Percentiles rank a stretch among this genome's conserved stretches.
Conservation (phyloP, 2,888 invertebrate genomes). For the Rugalucina vietnamica region DNA sequence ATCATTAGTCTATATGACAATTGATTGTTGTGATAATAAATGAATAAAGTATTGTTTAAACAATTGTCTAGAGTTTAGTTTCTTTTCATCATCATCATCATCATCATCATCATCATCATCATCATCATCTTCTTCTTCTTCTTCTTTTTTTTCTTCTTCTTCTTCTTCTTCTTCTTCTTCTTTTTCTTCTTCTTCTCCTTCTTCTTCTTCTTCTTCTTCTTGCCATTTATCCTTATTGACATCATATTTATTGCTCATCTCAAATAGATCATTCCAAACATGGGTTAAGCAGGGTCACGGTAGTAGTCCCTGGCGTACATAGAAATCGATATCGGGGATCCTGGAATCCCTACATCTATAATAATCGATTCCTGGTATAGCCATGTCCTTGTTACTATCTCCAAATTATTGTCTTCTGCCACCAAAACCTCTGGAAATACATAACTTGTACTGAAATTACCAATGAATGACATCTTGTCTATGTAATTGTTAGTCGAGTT, state of each 20-base stretch:
- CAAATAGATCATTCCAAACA: not conserved
- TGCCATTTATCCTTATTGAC: not conserved
- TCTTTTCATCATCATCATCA: too few relatives aligned
- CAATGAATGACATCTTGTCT: slow-evolving; percentile 55
- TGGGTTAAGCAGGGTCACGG: not conserved
- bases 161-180: not conserved
- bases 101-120: too few relatives aligned
- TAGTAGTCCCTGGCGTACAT: slow-evolving; percentile 44
- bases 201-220: not conserved
- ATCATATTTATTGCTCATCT: too few relatives aligned
- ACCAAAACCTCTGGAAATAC: slow-evolving; percentile 53
- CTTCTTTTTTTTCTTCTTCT: too few relatives aligned
- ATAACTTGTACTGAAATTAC: slow-evolving; percentile 42
- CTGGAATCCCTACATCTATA: slow-evolving; percentile 50
- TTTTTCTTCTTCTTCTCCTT: not conserved
- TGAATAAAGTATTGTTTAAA: too few relatives aligned
- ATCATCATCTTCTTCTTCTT: too few relatives aligned
- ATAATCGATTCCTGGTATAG: slow-evolving; percentile 41
- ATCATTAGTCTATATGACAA: too few relatives aligned
- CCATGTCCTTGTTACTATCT: slow-evolving; percentile 41
- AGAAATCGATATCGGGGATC: slow-evolving; percentile 43
- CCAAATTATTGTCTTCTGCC: slow-evolving; percentile 17
- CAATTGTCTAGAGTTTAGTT: too few relatives aligned
- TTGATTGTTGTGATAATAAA: too few relatives aligned
- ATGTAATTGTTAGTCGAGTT: slow-evolving; percentile 30